Evolutionary conservation across 1,140 invertebrate genomes (phyloP).

Genomic region (Camponotus floridanus): DNA sequence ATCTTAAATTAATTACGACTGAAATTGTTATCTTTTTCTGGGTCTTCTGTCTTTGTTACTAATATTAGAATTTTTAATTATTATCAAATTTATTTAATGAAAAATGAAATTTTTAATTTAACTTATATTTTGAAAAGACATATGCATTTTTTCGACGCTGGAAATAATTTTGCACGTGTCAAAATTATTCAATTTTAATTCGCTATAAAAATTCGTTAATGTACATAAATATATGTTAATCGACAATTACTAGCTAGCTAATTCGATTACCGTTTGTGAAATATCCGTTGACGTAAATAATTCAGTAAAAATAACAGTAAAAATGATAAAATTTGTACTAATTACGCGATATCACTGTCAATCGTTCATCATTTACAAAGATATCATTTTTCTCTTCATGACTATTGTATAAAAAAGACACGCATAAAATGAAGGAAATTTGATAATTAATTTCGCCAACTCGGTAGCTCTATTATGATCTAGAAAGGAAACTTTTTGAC

Average conservation of each 20-base stretch:
- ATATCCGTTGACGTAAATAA: not conserved
- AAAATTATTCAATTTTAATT: not conserved
- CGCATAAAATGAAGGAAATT: conserved; percentile 19
- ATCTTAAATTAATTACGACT: conserved; percentile 14
- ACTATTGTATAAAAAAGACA: conserved; percentile 13
- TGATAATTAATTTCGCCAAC: conserved; percentile 23
- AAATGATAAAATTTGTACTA: not conserved
- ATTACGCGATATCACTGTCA: conserved; percentile 1
- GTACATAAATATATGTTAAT: no score
- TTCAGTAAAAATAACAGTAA: not conserved
- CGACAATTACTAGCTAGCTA: not conserved
- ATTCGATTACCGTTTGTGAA: not conserved
- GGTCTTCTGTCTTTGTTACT: no score
- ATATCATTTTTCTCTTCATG: not conserved
- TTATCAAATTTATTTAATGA: not conserved
- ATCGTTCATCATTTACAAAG: not conserved
- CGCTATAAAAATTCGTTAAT: no score
- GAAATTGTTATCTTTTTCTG: not conserved
- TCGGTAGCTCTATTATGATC: conserved; percentile 1
- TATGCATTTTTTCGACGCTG: not conserved
- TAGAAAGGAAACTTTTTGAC: conserved; percentile 41
- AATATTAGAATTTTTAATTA: not conserved
- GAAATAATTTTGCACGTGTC: not conserved
- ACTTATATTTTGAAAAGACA: not conserved
- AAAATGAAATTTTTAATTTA: not conserved